These are phyloP conservation scores for Diploptera punctata DNA, from an alignment of 2,888 invertebrate species.

Conservation along the genomic window DNA sequence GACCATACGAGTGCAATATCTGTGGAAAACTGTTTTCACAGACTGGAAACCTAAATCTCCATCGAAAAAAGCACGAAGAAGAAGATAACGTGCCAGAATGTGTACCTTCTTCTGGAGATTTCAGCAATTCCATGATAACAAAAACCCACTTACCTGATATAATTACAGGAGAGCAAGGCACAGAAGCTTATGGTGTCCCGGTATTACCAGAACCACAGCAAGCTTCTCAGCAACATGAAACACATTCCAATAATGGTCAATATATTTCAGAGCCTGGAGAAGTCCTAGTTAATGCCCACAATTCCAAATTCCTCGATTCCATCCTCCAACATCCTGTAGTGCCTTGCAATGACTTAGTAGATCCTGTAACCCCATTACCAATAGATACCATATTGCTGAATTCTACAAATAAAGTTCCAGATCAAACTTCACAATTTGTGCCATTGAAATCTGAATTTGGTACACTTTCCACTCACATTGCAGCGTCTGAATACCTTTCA, in stretches of 20 bases:
- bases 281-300: neutral
- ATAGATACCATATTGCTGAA: conserved; percentile 27
- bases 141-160: conserved; percentile 24
- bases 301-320: conserved; percentile 19
- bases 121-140: neutral
- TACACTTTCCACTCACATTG: conserved; percentile 1
- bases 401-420: conserved; percentile 14
- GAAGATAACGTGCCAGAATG: conserved; percentile 38
- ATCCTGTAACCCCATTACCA: conserved; percentile 3
- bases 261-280: conserved; percentile 6
- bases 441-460: neutral
- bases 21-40: conserved; percentile 46
- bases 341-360: neutral
- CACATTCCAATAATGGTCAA: neutral
- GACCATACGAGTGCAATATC: conserved; percentile 44
- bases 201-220: neutral
- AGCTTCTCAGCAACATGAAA: neutral
- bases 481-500: neutral
- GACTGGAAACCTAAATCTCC: conserved; percentile 46
- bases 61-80: conserved; percentile 43
- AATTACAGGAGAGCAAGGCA: conserved; percentile 24
- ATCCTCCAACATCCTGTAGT: conserved; percentile 21
- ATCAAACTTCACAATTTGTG: too few relatives aligned
- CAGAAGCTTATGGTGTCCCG: neutral
- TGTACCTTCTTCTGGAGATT: conserved; percentile 37